Conservation (phyloP, 2,888 invertebrate genomes). For the Ernsta delagoae region DNA sequence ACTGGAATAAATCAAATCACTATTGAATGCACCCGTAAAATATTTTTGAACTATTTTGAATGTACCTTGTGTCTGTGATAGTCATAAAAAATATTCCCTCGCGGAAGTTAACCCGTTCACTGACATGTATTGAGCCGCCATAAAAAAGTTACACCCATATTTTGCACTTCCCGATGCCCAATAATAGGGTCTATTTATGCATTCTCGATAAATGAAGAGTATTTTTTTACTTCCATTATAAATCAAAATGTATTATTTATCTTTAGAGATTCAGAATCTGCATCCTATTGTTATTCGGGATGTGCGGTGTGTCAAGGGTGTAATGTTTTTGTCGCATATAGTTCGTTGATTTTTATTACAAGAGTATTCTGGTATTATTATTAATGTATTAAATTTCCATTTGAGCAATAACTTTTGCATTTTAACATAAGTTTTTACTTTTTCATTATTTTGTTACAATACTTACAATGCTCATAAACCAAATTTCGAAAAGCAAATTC, state of each 20-base stretch:
- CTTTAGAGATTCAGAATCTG: constrained; percentile 83
- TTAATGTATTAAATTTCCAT: constrained; percentile 20
- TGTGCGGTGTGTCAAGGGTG: constrained; percentile 84
- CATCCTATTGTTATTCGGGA: constrained; percentile 83
- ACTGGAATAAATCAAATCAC: constrained; percentile 84
- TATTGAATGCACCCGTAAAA: constrained; percentile 82
- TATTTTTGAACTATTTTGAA: constrained; percentile 84
- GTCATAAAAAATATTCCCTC: constrained; percentile 69
- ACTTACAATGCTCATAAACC: not conserved
- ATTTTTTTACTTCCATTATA: constrained; percentile 83
- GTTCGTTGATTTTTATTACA: constrained; percentile 62
- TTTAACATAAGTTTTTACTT: not conserved
- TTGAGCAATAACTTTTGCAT: not conserved
- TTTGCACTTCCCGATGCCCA: constrained; percentile 82
- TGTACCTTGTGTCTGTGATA: constrained; percentile 61
- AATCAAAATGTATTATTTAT: constrained; percentile 85
- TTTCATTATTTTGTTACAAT: no score
- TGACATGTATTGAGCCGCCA: constrained; percentile 78
- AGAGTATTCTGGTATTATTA: constrained; percentile 24
- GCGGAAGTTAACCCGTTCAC: constrained; percentile 81
- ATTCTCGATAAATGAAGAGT: constrained; percentile 84
- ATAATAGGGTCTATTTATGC: constrained; percentile 85
- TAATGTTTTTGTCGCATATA: constrained; percentile 75
- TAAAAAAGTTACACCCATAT: constrained; percentile 84
- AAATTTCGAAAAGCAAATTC: constrained; percentile 17